Percentiles rank a stretch among this genome's conserved stretches.
Evolutionary conservation across 2,888 invertebrate species (phyloP).

Genomic region (Stenotaenia linearis): DNA sequence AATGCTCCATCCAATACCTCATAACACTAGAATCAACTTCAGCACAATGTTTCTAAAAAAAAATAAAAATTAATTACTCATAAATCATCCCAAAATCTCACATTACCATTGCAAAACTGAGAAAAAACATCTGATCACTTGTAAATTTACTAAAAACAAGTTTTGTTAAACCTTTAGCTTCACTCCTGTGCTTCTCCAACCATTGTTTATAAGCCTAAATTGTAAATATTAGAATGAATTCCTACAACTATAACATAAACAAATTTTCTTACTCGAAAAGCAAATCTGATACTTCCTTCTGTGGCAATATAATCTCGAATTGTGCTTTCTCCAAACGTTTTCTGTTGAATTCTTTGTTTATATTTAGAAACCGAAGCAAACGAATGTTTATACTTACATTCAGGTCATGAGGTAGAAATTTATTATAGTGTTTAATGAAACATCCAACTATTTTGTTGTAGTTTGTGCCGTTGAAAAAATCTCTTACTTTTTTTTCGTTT

Average conservation of each 20-base stretch:
- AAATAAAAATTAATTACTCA: too few relatives aligned
- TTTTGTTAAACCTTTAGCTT: background rate
- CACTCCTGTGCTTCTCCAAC: background rate
- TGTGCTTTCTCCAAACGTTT: background rate
- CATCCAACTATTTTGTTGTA: too few relatives aligned
- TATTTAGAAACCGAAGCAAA: background rate
- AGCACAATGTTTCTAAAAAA: too few relatives aligned
- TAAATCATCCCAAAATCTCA: too few relatives aligned
- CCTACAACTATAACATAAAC: background rate
- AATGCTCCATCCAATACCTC: too few relatives aligned
- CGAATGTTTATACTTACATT: background rate
- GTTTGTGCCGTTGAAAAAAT: background rate
- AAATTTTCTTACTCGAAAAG: background rate
- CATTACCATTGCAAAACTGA: background rate
- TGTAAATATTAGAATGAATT: background rate
- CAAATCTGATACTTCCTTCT: background rate
- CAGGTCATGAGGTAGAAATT: background rate
- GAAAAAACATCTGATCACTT: background rate
- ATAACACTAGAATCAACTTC: too few relatives aligned
- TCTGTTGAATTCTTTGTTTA: background rate
- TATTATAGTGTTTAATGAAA: background rate
- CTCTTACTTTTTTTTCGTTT: background rate
- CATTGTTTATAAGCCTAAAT: background rate
- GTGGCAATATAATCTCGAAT: background rate
- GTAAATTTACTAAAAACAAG: background rate